Percentiles rank a stretch among this genome's conserved stretches.
phyloP scores from a whole-genome alignment of 2,888 invertebrate species.

The Drosophila sordidapex region DNA sequence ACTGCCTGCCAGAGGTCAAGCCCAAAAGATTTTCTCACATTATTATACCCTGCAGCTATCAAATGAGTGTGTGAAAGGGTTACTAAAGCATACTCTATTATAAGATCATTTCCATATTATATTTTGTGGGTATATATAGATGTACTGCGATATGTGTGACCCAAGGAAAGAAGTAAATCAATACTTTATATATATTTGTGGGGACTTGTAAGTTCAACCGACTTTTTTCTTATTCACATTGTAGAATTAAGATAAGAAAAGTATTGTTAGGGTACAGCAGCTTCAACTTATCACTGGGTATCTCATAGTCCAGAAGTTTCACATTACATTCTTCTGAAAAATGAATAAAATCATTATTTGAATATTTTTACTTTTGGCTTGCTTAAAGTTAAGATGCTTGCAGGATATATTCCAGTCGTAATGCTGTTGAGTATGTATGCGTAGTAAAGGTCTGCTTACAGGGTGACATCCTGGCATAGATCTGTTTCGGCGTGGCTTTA shows the following conservation, averaged over 20 bases:
- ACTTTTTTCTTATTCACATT: background rate
- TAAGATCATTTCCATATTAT: background rate
- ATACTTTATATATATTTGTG: background rate
- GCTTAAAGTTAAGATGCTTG: background rate
- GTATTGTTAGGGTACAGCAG: background rate
- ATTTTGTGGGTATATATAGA: background rate
- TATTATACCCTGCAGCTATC: constrained; percentile 20
- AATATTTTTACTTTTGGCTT: background rate
- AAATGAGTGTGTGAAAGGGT: background rate
- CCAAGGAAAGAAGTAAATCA: background rate
- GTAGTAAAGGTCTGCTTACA: background rate
- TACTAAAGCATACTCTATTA: background rate
- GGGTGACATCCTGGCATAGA: background rate
- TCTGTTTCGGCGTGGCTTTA: background rate
- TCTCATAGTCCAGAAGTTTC: background rate
- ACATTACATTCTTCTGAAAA: background rate
- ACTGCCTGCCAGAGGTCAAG: constrained; percentile 31
- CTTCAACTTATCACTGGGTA: background rate
- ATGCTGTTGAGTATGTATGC: background rate
- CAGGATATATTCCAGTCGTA: background rate
- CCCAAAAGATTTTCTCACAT: constrained; percentile 13
- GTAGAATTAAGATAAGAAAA: background rate
- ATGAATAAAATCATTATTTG: background rate
- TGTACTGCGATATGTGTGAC: background rate
- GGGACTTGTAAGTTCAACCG: background rate